Evolutionary conservation across 2,888 invertebrate species (phyloP).

Genomic region (Drosophila hamatofila): DNA sequence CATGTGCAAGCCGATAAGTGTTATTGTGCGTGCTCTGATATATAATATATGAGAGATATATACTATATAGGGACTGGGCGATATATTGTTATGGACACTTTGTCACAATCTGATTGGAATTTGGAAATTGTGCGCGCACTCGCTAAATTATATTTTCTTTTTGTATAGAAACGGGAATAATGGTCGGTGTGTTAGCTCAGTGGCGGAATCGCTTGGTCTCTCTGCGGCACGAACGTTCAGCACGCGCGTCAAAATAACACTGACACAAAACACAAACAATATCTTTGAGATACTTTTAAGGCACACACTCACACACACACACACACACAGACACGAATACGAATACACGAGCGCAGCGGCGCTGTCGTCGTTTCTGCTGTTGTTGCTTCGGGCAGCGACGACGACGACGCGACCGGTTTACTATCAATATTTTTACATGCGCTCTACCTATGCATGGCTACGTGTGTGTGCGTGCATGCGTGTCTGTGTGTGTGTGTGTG

Average conservation of each 20-base stretch:
- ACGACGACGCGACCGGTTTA: conserved; percentile 63
- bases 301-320: conserved; percentile 36
- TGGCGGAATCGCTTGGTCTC: conserved; percentile 54
- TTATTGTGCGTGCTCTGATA: no score
- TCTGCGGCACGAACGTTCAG: conserved; percentile 83
- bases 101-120: conserved; percentile 49
- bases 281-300: conserved; percentile 66
- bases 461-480: conserved; percentile 39
- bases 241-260: conserved; percentile 86
- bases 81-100: conserved; percentile 45
- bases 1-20: no score
- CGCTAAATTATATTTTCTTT: conserved; percentile 24
- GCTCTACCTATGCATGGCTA: conserved; percentile 17
- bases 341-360: conserved; percentile 38
- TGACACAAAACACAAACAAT: conserved; percentile 85
- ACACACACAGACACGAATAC: conserved; percentile 25
- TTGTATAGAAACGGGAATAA: conserved; percentile 36
- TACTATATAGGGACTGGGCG: not conserved
- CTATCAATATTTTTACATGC: conserved; percentile 61
- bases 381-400: conserved; percentile 55
- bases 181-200: conserved; percentile 36
- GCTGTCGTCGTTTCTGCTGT: conserved; percentile 46
- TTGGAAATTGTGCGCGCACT: conserved; percentile 35
- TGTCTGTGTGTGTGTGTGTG: conserved; percentile 53
- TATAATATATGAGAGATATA: no score